Evolutionary conservation across 1,140 invertebrate species (phyloP), one percentile per base, ranked within the genome.

Genomic region (Microplitis mediator): DNA sequence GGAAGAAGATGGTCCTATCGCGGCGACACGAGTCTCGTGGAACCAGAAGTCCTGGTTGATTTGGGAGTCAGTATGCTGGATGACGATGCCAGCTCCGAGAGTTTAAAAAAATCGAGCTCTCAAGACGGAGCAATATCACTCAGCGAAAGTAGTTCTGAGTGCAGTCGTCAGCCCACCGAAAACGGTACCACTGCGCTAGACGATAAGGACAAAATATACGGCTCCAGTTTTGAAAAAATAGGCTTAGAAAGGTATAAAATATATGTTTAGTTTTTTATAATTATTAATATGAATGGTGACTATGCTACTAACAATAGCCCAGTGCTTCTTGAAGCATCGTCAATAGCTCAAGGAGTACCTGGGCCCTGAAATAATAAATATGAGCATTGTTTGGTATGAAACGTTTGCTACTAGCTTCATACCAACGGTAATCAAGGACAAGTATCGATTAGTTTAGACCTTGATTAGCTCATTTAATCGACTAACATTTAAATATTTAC

Each of bases 61-160:
- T 85, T 87, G 82, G 87, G 86, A 13, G 86, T 88, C 3, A 80
- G 85, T 56, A 87, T 87, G 81, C 69, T 88, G 14, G 86, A 86
- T 4, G 84, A 87, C 72, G 84, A 84, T 63, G 79, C 78, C 64
- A 64, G 64, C 0, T 84, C 78, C 58, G 80, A 84, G 35, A 82
- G 78, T 72, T 51, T 76, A 11, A 82, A 78, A 70, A 80, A 80
- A 61, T 78, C 82, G 67, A 71, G 76, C 34, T 82, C 81, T 3
- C 76, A 80, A 32, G 80, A 82, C 8, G 76, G 73, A 36, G 76
- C 77, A 51, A 73, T 79, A 61, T 84, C 82, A 8, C 76, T 81
- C 8, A 23, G 34, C n/a, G 16, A 54, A 0, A 61, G 45, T 50
- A 79, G 62, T 61, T 74, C 76, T 3, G 72, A 79, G 31, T 76